Evolutionary conservation across 2,888 invertebrate genomes (phyloP), one percentile per base, ranked within the genome.

Genomic region (Chymomyza fuscimana): DNA sequence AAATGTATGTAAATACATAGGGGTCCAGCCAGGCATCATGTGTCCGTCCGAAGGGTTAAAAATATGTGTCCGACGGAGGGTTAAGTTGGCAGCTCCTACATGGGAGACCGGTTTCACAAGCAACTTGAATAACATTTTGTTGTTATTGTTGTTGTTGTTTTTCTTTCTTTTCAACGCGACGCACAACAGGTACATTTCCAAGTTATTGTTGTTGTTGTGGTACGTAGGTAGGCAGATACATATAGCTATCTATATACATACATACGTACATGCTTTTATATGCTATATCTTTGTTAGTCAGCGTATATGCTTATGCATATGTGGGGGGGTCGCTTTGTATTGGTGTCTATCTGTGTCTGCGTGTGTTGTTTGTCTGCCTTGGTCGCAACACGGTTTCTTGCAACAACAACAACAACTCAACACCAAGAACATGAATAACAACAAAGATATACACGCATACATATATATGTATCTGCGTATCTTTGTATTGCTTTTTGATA

Each of bases 151-250:
- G 54, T 52, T 63, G 69, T 63, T 67, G 40, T 62, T 54, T 50
- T 56, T 68, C 60, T 67, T 68, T 74, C 65, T 63, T 67, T 74
- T 74, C 74, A 73, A 16, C 62, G 62, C 63, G 64, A 74, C 77
- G 74, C 77, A 77, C 77, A 80, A 77, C 77, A 77, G 77, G 77
- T 77, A 77, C 77, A 74, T 77, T 73, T 72, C 70, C 64, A 65
- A 69, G 68, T 62, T 67, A 60, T 67, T 76, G 69, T 67, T 76
- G 69, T 54, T 72, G 63, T 67, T 69, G 52, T 25, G 63, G 59
- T 63, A 25, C 69, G 63, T 67, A 70, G 54, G 63, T 70, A 70
- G 63, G 66, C 54, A 70, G 29, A 61, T 61, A 65, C 60, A 10
- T 72, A 46, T 65, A 19, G 54, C 32, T 65, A 60, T 52, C n/a